Conservation (phyloP, 2,113 vertebrate genomes). For the Ursus arctos region DNA sequence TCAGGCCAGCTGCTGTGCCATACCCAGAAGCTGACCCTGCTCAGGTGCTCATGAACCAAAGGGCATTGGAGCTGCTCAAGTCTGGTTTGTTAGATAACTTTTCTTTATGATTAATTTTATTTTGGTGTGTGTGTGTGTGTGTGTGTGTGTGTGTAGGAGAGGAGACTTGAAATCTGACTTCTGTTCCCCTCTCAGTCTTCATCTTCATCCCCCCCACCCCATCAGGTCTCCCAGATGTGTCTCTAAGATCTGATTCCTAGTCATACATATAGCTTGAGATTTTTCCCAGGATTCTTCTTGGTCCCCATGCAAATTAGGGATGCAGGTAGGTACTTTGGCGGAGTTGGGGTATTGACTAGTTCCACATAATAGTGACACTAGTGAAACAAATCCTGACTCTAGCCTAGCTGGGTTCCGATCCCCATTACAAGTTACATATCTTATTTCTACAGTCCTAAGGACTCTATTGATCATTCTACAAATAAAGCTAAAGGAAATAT, state of each 20-base stretch:
- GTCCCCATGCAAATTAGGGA: background rate
- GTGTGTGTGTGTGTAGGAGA: background rate
- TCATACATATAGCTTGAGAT: background rate
- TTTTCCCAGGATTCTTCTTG: background rate
- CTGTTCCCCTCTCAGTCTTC: background rate
- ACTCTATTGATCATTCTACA: background rate
- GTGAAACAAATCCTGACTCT: background rate
- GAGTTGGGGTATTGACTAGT: background rate
- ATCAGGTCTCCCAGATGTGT: background rate
- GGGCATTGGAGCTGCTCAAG: background rate
- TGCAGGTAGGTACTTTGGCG: background rate
- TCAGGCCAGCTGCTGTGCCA: rapidly evolving
- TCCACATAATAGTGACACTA: background rate
- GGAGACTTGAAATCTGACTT: slow-evolving; percentile 6
- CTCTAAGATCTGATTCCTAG: background rate
- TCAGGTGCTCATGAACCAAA: background rate
- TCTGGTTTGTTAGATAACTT: background rate
- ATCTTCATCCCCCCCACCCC: background rate
- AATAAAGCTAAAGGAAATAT: slow-evolving; percentile 1
- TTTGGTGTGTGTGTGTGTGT: background rate
- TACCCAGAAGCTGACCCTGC: background rate
- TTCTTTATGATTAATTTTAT: background rate
- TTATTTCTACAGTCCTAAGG: background rate
- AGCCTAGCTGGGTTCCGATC: background rate
- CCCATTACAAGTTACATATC: background rate